A percentile compares a stretch with the other conserved stretches of the same genome.
phyloP scores from a whole-genome alignment of 2,888 invertebrate species.

The Nomada ruficornis region DNA sequence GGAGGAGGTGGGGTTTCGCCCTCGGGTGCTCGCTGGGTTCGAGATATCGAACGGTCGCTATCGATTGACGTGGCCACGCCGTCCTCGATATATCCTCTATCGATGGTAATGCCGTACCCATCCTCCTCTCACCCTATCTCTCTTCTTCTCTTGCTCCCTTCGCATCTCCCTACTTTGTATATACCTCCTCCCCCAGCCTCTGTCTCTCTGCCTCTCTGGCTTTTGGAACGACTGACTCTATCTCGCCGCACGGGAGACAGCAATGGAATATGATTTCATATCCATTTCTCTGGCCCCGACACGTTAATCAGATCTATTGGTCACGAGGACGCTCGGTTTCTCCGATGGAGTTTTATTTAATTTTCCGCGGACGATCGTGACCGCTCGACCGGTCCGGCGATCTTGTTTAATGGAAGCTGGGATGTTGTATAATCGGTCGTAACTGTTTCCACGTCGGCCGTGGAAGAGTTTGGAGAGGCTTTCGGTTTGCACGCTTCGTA shows the following conservation, averaged over 20 bases:
- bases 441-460: background rate
- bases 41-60: slow-evolving; percentile 71
- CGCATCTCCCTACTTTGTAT: slow-evolving; percentile 41
- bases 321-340: slow-evolving; percentile 49
- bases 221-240: slow-evolving; percentile 1
- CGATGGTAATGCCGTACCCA: slow-evolving; percentile 61
- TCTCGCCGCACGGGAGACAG: slow-evolving; percentile 37
- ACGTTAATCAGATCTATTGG: slow-evolving; percentile 60
- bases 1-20: slow-evolving; percentile 72
- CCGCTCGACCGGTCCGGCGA: background rate
- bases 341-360: slow-evolving; percentile 48
- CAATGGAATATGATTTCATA: slow-evolving; percentile 58
- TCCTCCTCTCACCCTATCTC: slow-evolving; percentile 20
- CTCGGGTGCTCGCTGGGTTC: slow-evolving; percentile 75
- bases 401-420: background rate
- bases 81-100: slow-evolving; percentile 65
- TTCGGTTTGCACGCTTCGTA: too few species aligned
- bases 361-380: slow-evolving; percentile 49
- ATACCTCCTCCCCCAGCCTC: slow-evolving; percentile 4
- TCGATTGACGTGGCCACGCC: slow-evolving; percentile 72
- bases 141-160: slow-evolving; percentile 53
- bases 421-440: background rate
- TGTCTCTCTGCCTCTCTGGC: slow-evolving; percentile 72
- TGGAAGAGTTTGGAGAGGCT: too few species aligned
- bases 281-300: slow-evolving; percentile 55